These are phyloP conservation scores for Cyphomyrus discorhynchus DNA, from an alignment of 2,113 vertebrate species.

Conservation along the genomic window DNA sequence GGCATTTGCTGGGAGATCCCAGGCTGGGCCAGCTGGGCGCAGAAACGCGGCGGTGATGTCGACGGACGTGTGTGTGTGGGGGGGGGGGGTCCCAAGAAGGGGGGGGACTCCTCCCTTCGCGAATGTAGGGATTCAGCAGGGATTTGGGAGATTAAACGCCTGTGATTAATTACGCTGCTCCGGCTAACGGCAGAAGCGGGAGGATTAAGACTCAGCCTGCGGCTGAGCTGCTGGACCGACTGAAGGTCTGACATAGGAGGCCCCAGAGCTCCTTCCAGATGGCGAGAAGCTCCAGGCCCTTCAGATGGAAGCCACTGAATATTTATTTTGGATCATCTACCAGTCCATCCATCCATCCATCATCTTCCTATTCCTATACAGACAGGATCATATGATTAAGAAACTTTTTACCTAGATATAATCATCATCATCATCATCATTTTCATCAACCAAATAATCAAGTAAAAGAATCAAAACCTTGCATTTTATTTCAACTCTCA, in stretches of 20 bases:
- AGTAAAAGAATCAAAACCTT: not conserved
- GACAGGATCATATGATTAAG: not conserved
- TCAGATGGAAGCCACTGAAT: not conserved
- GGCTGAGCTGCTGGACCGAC: not conserved
- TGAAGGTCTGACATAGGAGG: not conserved
- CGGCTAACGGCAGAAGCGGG: not conserved
- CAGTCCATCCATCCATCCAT: not conserved
- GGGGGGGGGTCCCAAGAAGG: not conserved
- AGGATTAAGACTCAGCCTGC: not conserved
- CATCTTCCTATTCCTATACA: not conserved
- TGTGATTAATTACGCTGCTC: not conserved
- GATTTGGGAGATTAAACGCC: not conserved
- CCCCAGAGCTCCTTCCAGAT: not conserved
- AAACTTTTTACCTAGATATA: not conserved
- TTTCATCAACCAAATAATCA: not conserved
- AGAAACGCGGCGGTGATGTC: not conserved
- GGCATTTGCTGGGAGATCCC: not conserved
- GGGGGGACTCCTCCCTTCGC: not conserved
- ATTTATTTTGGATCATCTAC: not conserved
- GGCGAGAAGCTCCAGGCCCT: not conserved
- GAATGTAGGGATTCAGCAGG: not conserved
- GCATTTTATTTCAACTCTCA: not conserved
- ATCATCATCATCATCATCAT: not conserved
- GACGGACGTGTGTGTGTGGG: not conserved
- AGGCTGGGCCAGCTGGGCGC: not conserved